Evolutionary conservation across 2,888 invertebrate species (phyloP).

Genomic region (Cerastis leucographa): DNA sequence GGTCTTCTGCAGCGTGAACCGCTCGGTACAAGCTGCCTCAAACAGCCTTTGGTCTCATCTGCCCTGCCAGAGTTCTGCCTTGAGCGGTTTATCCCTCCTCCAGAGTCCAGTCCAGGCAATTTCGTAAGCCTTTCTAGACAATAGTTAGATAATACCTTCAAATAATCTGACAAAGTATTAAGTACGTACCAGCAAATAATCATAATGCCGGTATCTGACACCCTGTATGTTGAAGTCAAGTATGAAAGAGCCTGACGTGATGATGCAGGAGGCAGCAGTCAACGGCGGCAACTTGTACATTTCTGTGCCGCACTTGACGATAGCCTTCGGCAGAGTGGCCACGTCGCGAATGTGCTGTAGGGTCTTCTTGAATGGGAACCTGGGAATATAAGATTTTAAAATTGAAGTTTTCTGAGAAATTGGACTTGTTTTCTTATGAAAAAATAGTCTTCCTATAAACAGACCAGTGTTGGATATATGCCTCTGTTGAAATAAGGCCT

Average conservation of each 20-base stretch:
- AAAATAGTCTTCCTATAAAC: neutral
- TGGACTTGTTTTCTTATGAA: neutral
- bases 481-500: neutral
- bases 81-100: neutral
- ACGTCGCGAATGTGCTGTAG: conserved; percentile 85
- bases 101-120: neutral
- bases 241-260: conserved; percentile 87
- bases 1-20: neutral
- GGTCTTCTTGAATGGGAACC: conserved; percentile 87
- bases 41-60: neutral
- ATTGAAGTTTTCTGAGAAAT: neutral
- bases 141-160: neutral
- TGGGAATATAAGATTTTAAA: conserved; percentile 54
- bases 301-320: conserved; percentile 86
- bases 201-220: conserved; percentile 84
- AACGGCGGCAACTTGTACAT: conserved; percentile 87
- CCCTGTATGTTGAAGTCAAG: conserved; percentile 88
- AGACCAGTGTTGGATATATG: neutral
- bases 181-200: conserved; percentile 82
- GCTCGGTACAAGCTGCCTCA: neutral
- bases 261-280: conserved; percentile 85
- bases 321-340: conserved; percentile 84
- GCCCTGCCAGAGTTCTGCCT: neutral
- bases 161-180: neutral
- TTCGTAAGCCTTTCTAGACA: neutral